Evolutionary conservation across 2,888 invertebrate species (phyloP), one percentile per base, ranked within the genome.

Genomic region (Drosophila sordidula): DNA sequence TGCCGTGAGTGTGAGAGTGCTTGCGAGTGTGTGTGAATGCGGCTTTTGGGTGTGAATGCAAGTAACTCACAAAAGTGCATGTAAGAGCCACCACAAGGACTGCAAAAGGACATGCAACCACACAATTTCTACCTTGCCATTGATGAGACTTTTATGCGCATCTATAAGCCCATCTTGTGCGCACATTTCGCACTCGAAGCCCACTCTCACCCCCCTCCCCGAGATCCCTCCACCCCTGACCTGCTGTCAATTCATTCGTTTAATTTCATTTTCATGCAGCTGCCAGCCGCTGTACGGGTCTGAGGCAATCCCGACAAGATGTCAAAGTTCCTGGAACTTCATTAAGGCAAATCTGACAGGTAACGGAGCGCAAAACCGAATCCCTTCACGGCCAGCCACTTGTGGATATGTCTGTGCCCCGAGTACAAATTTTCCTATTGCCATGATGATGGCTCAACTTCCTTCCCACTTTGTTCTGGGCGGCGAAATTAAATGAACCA

Each of bases 291-390:
- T 70, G 65, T 49, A 56, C 51, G 44, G 44, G 45, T 51, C 50
- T 45, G 18, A 29, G 41, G 34, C 46, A 22, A 36, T 55, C 46
- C 29, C 49, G 45, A 64, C 49, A 65, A 49, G 55, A 65, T 63
- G 84, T 80, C 87, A 74, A 80, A 86, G 80, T 83, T 83, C 49
- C 65, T 62, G 70, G 57, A 83, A 83, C 86, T 86, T 83, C 70
- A 86, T 86, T 86, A 80, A 64, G 67, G 47, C 74, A 76, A 83
- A 86, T 78, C 87, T 65, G 80, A 82, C 78, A 75, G 67, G 61
- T 67, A 74, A 82, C 68, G 65, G 80, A 68, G 62, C 58, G 50
- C 59, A 49, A 54, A 49, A 52, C 51, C 42, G 55, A 61, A 66
- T 63, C 66, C 76, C 46, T 79, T 78, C 66, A 70, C 50, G 65